These are phyloP conservation scores for Scylla paramamosain DNA, from an alignment of 1,140 invertebrate species.

Conservation along the genomic window DNA sequence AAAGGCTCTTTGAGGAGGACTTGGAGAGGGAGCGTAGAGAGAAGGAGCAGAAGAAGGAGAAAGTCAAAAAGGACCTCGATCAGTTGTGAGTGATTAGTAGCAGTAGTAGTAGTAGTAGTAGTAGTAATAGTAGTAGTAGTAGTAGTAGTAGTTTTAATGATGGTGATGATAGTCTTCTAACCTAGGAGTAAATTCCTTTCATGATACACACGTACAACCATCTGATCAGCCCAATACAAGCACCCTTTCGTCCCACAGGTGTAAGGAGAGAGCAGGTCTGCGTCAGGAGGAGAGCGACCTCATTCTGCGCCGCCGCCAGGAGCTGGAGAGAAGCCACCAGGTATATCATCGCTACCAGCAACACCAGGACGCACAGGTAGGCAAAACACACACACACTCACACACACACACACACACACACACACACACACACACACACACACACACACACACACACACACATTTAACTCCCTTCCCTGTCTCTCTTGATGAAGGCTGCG, in stretches of 20 bases:
- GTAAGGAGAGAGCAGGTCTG: neutral
- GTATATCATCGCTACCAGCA: slow-evolving; percentile 48
- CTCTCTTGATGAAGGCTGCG: slow-evolving; percentile 23
- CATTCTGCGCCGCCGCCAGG: slow-evolving; percentile 13
- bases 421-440: no score
- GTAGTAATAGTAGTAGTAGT: neutral
- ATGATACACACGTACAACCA: neutral
- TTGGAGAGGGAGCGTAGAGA: neutral
- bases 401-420: neutral
- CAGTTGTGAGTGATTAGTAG: slow-evolving; percentile 42
- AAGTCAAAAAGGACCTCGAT: slow-evolving; percentile 56
- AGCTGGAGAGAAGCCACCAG: slow-evolving; percentile 29
- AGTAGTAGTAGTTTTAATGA: neutral
- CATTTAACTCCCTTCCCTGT: neutral
- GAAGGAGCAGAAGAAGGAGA: slow-evolving; percentile 48
- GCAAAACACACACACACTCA: neutral
- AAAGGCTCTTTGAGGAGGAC: slow-evolving; percentile 38
- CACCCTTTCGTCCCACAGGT: neutral
- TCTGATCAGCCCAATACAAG: neutral
- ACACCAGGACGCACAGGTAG: slow-evolving; percentile 36
- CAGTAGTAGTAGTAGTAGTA: neutral
- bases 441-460: no score
- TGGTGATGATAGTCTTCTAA: neutral
- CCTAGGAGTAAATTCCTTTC: no score
- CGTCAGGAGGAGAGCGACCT: slow-evolving; percentile 7